These are phyloP conservation scores for Thermophis baileyi DNA, from an alignment of 2,113 vertebrate genomes.

Conservation along the genomic window DNA sequence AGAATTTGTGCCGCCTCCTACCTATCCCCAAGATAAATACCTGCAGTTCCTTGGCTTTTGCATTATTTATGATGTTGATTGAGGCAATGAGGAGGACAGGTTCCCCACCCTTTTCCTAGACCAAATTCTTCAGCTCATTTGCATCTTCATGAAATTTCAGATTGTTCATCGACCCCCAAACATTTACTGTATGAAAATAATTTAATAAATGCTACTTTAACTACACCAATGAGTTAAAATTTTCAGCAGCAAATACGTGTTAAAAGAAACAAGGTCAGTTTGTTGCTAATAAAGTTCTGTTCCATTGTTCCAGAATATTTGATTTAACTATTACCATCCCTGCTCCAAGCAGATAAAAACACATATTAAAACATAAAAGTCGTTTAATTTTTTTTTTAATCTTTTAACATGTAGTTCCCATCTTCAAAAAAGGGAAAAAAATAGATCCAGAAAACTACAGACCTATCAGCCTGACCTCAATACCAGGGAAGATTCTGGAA, in stretches of 20 bases:
- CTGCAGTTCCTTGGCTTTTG: not conserved
- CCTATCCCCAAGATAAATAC: not conserved
- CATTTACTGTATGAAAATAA: not conserved
- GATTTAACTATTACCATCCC: not conserved
- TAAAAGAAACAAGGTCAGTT: not conserved
- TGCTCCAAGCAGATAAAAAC: slow-evolving; percentile 2
- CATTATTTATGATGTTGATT: not conserved
- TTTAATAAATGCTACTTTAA: not conserved
- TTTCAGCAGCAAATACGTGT: not conserved
- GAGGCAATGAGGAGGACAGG: not conserved
- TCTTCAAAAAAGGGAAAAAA: too few species aligned
- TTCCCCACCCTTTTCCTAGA: not conserved
- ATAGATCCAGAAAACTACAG: too few species aligned
- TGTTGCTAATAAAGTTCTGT: not conserved
- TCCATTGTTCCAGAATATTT: slow-evolving; percentile 4
- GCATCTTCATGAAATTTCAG: not conserved
- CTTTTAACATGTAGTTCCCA: too few species aligned
- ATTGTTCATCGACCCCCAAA: not conserved
- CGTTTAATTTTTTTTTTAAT: too few species aligned
- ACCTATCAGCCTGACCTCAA: too few species aligned
- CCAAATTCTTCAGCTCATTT: not conserved
- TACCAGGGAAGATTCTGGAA: too few species aligned
- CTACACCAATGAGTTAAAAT: not conserved
- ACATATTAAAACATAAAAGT: not conserved
- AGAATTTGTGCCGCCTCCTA: not conserved